Percentiles rank a stretch among this genome's conserved stretches.
Evolutionary conservation across 30 jellyfish, hydroid and myxozoan species (phyloP).

Genomic region (Clytia hemisphaerica): DNA sequence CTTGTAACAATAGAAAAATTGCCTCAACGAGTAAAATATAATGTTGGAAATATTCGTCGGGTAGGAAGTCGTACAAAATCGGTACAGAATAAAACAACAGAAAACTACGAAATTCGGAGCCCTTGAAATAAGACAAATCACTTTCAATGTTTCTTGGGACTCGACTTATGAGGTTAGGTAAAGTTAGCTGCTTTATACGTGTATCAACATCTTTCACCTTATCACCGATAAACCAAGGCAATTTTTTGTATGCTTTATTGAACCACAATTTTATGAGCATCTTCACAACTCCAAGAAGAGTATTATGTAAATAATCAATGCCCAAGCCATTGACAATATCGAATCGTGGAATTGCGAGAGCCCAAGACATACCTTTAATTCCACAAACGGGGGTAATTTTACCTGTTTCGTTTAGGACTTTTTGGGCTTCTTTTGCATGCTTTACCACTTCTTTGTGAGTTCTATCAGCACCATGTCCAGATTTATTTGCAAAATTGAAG

Average conservation of each 20-base stretch:
- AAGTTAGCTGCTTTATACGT: neutral
- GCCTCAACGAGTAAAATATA: neutral
- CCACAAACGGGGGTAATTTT: neutral
- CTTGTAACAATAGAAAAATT: neutral
- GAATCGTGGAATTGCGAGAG: neutral
- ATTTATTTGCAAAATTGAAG: neutral
- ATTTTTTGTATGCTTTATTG: neutral
- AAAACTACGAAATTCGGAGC: neutral
- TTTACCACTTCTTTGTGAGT: neutral
- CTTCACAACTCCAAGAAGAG: constrained; percentile 22
- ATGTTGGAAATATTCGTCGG: constrained; percentile 4
- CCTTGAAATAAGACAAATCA: neutral
- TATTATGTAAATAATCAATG: constrained; percentile 11
- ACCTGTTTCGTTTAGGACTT: neutral
- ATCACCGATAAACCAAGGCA: constrained; percentile 5
- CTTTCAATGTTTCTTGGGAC: constrained; percentile 6
- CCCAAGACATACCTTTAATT: neutral
- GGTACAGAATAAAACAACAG: constrained; percentile 4
- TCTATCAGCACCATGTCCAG: neutral
- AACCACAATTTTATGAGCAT: constrained; percentile 30
- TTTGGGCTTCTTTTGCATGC: constrained; percentile 1
- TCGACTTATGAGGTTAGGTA: neutral
- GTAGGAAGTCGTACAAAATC: neutral
- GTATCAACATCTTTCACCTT: neutral
- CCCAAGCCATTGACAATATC: constrained; percentile 18